Evolutionary conservation across 2,113 vertebrate species (phyloP), one percentile per base, ranked within the genome.

Genomic region (Cebidichthys violaceus): DNA sequence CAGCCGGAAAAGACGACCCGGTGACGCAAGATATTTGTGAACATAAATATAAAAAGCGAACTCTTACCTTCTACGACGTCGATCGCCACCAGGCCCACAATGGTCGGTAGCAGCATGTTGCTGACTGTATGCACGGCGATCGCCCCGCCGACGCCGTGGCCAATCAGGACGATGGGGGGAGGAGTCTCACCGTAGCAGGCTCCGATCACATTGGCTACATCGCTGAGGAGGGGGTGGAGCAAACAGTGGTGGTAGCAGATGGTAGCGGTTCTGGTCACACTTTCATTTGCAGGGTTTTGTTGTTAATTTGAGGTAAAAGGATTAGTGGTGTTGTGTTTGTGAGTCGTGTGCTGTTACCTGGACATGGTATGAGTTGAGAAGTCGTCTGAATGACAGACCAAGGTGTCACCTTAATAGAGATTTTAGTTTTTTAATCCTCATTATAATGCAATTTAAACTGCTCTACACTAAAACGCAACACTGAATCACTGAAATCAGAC

Each of bases 321-420:
- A 54, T 31, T 14, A 37, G 15, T n/a, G 18, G 10, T 18, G 24
- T n/a, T 54, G 9, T 54, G 43, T 64, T 31, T 47, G 29, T 60
- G 64, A 41, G 29, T 22, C 2, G 2, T 29, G 9, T 22, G 33
- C 9, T 33, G n/a, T 70, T 82, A 93, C 91, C 89, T 94, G 57
- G 92, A 93, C 94, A 95, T 94, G 4, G 94, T 93, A 39, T 93
- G 90, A 27, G 92, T 92, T 4, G 92, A 93, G 33, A 94, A 93
- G 81, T 94, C 92, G 1, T 93, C 92, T 8, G 90, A 81, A 17
- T 94, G 90, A 13, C 65, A 81, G 5, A 93, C 93, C 62, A 89
- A 71, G 9, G 93, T 92, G 8, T 60, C 89, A 62, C 93, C 93
- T 94, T 45, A 14, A 45, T 8, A 20, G 9, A 47, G 13, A 60